phyloP scores from a whole-genome alignment of 2,888 invertebrate species.

The Aspidiotus rigidus region DNA sequence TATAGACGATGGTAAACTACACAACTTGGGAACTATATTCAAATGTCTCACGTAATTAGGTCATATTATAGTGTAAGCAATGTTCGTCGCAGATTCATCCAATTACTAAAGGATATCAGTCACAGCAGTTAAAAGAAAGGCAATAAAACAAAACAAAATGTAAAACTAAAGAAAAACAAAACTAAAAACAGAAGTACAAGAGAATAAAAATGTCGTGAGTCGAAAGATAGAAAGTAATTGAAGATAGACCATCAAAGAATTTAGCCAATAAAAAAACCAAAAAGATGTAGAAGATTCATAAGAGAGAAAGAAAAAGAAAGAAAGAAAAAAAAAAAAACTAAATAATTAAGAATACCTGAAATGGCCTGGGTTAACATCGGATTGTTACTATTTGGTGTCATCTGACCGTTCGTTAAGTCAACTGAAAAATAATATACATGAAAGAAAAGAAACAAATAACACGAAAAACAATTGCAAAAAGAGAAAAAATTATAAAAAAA shows the following conservation, averaged over 20 bases:
- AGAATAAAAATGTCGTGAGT: too few relatives aligned
- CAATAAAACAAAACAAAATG: too few relatives aligned
- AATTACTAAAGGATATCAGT: too few relatives aligned
- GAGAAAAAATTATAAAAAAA: constrained; percentile 15
- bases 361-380: constrained; percentile 90
- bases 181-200: constrained; percentile 3
- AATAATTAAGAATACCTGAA: constrained; percentile 60
- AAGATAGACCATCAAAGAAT: too few relatives aligned
- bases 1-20: too few relatives aligned
- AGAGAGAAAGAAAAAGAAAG: neutral
- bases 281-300: constrained; percentile 15
- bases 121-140: too few relatives aligned
- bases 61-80: too few relatives aligned
- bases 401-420: constrained; percentile 91
- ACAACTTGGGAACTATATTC: too few relatives aligned
- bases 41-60: too few relatives aligned
- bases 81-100: too few relatives aligned
- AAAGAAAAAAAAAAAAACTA: constrained; percentile 1
- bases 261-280: neutral
- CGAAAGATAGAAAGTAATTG: too few relatives aligned
- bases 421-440: constrained; percentile 53
- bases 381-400: constrained; percentile 92
- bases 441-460: constrained; percentile 22
- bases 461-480: constrained; percentile 30
- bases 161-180: neutral